These are phyloP conservation scores for Eurytoma adleriae DNA, from an alignment of 2,888 invertebrate species.

Conservation along the genomic window DNA sequence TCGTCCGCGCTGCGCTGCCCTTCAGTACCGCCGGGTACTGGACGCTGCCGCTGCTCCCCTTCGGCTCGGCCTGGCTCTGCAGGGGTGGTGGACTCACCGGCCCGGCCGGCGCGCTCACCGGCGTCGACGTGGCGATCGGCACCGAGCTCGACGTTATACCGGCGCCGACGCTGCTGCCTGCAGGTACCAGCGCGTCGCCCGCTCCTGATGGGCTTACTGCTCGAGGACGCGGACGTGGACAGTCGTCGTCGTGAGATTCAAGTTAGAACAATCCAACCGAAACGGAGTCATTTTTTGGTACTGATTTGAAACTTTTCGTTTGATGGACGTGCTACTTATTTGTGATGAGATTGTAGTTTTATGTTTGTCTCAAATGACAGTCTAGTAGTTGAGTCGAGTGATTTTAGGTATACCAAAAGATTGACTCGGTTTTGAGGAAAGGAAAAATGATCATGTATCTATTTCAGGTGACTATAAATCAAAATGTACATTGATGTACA, in stretches of 20 bases:
- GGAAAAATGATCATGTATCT: too few relatives aligned
- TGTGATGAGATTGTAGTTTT: too few relatives aligned
- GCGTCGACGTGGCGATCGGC: constrained; percentile 71
- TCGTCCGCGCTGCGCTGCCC: constrained; percentile 85
- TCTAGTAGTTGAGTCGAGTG: too few relatives aligned
- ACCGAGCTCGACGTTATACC: constrained; percentile 75
- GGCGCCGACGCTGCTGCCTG: constrained; percentile 66
- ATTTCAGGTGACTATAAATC: too few relatives aligned
- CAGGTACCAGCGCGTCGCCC: constrained; percentile 67
- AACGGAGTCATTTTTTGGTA: too few relatives aligned
- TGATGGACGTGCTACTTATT: too few relatives aligned
- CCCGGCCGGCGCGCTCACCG: constrained; percentile 65
- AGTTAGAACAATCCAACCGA: too few relatives aligned
- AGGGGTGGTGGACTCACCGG: constrained; percentile 66
- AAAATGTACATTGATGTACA: too few relatives aligned
- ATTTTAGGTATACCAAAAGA: too few relatives aligned
- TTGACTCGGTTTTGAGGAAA: too few relatives aligned
- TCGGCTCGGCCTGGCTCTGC: constrained; percentile 47
- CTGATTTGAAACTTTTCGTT: too few relatives aligned
- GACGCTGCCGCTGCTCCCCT: background rate
- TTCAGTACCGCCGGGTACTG: constrained; percentile 86
- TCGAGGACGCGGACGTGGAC: background rate
- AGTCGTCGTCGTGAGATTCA: background rate
- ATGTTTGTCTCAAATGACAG: too few relatives aligned
- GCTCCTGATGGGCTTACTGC: constrained; percentile 35